A percentile compares a stretch with the other conserved stretches of the same genome.
Conservation (phyloP, 2,797 vertebrate genomes). For the Halcyon chelicuti region DNA sequence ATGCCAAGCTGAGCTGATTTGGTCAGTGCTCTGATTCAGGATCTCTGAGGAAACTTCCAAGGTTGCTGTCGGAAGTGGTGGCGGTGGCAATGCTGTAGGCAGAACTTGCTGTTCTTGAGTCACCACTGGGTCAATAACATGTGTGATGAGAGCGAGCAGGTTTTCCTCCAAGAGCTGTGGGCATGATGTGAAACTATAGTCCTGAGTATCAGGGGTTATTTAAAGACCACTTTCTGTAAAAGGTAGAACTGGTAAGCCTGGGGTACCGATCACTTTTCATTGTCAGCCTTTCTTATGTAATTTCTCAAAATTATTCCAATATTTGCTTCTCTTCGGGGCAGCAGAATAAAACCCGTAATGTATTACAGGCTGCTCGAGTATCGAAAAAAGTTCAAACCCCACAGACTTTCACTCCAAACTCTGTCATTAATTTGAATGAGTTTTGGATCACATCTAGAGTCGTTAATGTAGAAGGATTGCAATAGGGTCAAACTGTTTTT, state of each 20-base stretch:
- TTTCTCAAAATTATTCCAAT: neutral
- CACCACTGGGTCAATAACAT: neutral
- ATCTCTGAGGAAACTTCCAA: slow-evolving; percentile 16
- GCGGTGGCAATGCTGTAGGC: slow-evolving; percentile 22
- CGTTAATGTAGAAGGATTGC: neutral
- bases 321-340: neutral
- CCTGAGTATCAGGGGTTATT: neutral
- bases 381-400: neutral
- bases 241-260: neutral
- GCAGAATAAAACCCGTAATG: neutral
- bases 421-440: neutral
- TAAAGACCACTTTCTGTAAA: neutral
- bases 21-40: neutral
- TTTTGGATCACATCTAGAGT: neutral
- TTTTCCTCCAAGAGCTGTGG: neutral
- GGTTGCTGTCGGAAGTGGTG: neutral
- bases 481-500: neutral
- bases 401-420: neutral
- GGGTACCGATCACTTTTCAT: neutral
- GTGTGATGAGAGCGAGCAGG: neutral
- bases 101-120: neutral
- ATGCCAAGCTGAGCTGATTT: slow-evolving; percentile 30
- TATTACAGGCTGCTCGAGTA: neutral
- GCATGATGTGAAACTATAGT: neutral
- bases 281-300: neutral